A percentile compares a stretch with the other conserved stretches of the same genome.
Conservation (phyloP, 2,113 vertebrate species). For the Balaeniceps rex region DNA sequence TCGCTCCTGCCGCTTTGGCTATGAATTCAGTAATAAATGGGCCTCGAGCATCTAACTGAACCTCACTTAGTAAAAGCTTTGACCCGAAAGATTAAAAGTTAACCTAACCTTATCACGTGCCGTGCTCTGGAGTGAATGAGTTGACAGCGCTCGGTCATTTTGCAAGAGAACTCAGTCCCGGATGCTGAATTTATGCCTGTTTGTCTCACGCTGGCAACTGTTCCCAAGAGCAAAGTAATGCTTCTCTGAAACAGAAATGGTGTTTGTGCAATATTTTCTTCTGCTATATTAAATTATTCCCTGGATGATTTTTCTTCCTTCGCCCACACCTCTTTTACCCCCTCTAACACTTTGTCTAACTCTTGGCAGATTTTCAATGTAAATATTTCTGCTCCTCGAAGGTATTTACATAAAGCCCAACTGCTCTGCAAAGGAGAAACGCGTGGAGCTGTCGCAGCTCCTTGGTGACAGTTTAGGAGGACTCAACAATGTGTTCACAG, state of each 20-base stretch:
- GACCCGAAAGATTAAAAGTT: background rate
- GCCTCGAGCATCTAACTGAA: background rate
- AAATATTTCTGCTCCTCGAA: constrained; percentile 2
- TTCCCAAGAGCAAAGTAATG: background rate
- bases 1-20: background rate
- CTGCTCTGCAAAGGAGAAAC: background rate
- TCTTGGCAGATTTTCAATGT: background rate
- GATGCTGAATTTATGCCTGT: background rate
- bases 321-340: background rate
- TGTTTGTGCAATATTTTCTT: background rate
- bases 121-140: background rate
- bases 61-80: background rate
- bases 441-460: background rate
- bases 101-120: background rate
- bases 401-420: background rate
- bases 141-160: background rate
- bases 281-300: background rate
- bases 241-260: background rate
- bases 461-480: background rate
- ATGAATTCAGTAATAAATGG: background rate
- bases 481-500: background rate
- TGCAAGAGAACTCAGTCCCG: background rate
- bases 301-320: background rate
- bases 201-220: background rate
- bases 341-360: background rate